A percentile compares a stretch with the other conserved stretches of the same genome.
Evolutionary conservation across 1,140 invertebrate species (phyloP).

Genomic region (Nebria ingens): DNA sequence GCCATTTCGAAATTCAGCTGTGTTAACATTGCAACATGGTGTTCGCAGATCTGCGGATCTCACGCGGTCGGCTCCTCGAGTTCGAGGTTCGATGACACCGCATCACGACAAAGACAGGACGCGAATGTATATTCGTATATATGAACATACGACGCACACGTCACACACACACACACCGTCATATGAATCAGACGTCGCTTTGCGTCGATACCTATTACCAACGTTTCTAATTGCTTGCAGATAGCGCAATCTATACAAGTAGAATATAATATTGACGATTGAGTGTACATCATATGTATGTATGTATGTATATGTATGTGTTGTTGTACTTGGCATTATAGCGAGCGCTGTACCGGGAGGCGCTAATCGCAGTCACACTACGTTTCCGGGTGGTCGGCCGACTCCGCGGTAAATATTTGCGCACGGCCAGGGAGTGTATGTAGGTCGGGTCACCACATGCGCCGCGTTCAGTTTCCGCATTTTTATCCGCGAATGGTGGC

Average conservation of each 20-base stretch:
- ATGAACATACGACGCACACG: background rate
- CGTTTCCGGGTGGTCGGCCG: background rate
- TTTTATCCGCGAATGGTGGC: conserved; percentile 3
- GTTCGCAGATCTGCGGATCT: conserved; percentile 20
- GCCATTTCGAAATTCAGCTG: conserved; percentile 24
- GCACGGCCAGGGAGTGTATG: background rate
- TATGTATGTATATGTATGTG: too few relatives aligned
- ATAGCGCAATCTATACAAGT: too few relatives aligned
- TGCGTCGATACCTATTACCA: background rate
- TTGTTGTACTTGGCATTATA: too few relatives aligned
- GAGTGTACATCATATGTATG: too few relatives aligned
- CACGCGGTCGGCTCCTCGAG: conserved; percentile 1
- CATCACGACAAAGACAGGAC: conserved; percentile 20
- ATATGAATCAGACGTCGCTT: background rate
- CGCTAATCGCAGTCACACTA: background rate
- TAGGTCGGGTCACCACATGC: conserved; percentile 4
- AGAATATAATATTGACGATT: background rate
- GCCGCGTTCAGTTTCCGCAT: conserved; percentile 3
- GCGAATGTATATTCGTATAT: background rate
- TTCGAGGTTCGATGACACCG: conserved; percentile 28
- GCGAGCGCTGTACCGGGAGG: background rate
- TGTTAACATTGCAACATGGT: conserved; percentile 6
- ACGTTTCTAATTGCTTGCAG: too few relatives aligned
- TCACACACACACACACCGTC: too few relatives aligned
- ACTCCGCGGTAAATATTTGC: background rate